Base-by-base conservation (phyloP, 2,888 invertebrate species). In the Ceraclea dissimilis region DNA sequence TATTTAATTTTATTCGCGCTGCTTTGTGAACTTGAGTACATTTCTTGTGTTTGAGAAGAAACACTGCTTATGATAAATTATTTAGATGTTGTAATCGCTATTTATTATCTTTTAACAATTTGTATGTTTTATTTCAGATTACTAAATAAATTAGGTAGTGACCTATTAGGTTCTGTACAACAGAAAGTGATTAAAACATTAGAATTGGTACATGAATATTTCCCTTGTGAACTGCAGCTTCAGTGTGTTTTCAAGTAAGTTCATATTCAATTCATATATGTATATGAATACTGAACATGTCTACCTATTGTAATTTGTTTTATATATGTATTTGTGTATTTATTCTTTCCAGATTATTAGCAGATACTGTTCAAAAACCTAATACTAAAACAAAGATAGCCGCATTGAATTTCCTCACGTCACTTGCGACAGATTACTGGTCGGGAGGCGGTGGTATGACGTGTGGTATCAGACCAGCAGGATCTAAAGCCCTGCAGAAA, bases 301-400 rank as follows among this genome's bases (percentile, higher is more conserved):
- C 8, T 33, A 10, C 13, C 8, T 10, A 33, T 33, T 33, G 33
- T 33, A 33, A 10, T 13, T 33, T 33, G 13, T 33, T 33, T 33
- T 10, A 33, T 33, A 10, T n/a, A n/a, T n/a, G n/a, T n/a, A n/a
- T n/a, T n/a, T n/a, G n/a, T n/a, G n/a, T n/a, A n/a, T 47, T 13
- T 13, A 16, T 47, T 47, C n/a, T n/a, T 47, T 47, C 6, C 47
- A 80, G 84, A 71, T 95, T 95, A 74, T 76, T 97, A 53, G 87
- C 90, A 59, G 96, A 97, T 72, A 86, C 90, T 18, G 92, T 94
- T 2, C 93, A 96, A 67, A 94, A 94, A 0, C 96, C 95, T 1
- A 94, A 92, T 64, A 79, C 83, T 0, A 86, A 86, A 67, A 89
- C 89, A 11, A 89, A 89, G 69, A 80, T 84, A 55, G 86, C 89